Conservation (phyloP, 2,113 vertebrate species). For the Nyctereutes procyonoides region DNA sequence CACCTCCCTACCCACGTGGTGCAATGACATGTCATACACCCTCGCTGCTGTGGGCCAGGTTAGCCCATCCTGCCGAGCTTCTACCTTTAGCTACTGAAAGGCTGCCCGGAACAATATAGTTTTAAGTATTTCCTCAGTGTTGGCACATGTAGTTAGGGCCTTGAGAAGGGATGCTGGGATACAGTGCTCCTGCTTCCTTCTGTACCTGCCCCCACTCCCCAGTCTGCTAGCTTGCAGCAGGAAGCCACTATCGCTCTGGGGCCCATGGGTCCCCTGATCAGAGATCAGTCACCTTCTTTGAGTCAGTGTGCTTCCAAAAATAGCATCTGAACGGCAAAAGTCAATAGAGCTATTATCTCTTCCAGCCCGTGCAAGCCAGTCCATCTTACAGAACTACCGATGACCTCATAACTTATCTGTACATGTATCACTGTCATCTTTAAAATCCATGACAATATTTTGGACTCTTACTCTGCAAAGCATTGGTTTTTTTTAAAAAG, state of each 20-base stretch:
- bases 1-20: rapidly evolving
- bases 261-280: not conserved
- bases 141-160: no score
- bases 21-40: rapidly evolving
- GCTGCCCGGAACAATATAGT: not conserved
- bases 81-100: no score
- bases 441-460: not conserved
- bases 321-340: not conserved
- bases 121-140: not conserved
- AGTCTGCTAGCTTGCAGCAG: rapidly evolving
- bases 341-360: not conserved
- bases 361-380: not conserved
- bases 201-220: rapidly evolving
- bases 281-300: not conserved
- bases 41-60: rapidly evolving
- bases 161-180: not conserved
- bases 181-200: not conserved
- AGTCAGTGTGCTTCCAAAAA: not conserved
- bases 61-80: not conserved
- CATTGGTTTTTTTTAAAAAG: not conserved
- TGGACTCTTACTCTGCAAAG: not conserved
- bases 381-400: not conserved
- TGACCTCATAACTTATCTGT: not conserved
- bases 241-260: no score
- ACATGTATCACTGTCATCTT: rapidly evolving